These are phyloP conservation scores for Timema cristinae DNA, from an alignment of 2,888 invertebrate genomes.

Conservation along the genomic window DNA sequence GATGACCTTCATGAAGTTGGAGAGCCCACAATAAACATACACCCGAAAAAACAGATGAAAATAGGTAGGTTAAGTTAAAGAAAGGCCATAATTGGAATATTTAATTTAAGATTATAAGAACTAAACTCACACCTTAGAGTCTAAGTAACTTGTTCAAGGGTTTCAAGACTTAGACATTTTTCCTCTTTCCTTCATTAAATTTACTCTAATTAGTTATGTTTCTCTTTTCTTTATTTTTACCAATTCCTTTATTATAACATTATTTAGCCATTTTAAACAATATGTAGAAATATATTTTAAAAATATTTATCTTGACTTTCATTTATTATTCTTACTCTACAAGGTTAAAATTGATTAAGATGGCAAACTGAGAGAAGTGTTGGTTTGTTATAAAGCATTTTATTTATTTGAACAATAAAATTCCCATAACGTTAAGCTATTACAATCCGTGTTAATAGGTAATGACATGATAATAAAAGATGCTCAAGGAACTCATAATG, in stretches of 20 bases:
- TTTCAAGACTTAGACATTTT: not conserved
- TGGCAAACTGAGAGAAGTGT: not conserved
- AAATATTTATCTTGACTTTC: not conserved
- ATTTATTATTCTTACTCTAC: not conserved
- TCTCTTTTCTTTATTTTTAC: too few relatives aligned
- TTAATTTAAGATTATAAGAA: not conserved
- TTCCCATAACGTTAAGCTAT: not conserved
- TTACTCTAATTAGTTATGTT: too few relatives aligned
- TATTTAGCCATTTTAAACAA: too few relatives aligned
- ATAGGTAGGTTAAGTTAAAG: not conserved
- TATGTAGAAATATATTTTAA: not conserved
- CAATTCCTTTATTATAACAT: too few relatives aligned
- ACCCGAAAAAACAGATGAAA: slow-evolving; percentile 16
- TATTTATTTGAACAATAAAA: not conserved
- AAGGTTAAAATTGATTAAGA: not conserved
- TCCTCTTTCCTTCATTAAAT: too few relatives aligned
- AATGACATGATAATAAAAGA: not conserved
- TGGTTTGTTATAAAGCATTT: slow-evolving; percentile 3
- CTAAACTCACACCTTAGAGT: not conserved
- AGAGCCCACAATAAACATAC: not conserved
- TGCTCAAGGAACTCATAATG: not conserved
- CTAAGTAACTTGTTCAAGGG: not conserved
- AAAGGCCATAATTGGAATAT: not conserved
- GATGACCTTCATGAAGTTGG: not conserved
- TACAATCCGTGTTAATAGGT: not conserved